Base-by-base conservation (phyloP, 2,797 vertebrate species). In the Halcyon leucocephala region DNA sequence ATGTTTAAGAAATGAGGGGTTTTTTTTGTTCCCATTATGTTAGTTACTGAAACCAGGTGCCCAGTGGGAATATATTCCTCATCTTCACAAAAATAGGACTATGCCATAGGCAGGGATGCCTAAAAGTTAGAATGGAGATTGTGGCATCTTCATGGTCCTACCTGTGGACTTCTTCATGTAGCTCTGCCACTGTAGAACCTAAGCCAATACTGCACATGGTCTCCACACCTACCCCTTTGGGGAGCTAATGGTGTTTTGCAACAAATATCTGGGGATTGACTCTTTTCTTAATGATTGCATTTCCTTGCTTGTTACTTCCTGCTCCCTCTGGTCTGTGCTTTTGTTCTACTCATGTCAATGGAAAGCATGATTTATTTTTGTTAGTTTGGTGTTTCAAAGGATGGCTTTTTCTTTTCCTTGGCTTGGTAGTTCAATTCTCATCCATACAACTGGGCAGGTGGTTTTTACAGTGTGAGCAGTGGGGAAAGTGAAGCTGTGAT, bases 31-130 rank as follows among this genome's bases (percentile, higher is more conserved):
- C 5, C 10, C 5, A 82, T 76, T 17, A 4, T 37, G 6, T 33
- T 81, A 12, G 18, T 65, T 74, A 39, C 25, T 39, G 42, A 22
- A 37, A 26, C 10, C 1, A 3, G 3, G 19, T 62, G 33, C 12
- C 15, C 8, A 10, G 3, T 0, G 1, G 44, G 8, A 78, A 39
- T 42, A 9, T 1, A 1, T 24, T 69, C 65, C 29, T 82, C 10
- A 51, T 20, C 22, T 37, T 69, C 33, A 64, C 6, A n/a, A 41
- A 83, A 87, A 28, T 0, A 26, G 10, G 3, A 8, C 26, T 79
- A n/a, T 51, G 21, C 5, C 5, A 9, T 55, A 35, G 60, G 10
- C 42, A 74, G 57, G 25, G 29, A 55, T 8, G 20, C 6, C 12
- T 60, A 10, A 54, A 85, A 16, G 10, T n/a, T 35, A 18, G 35